Conservation (phyloP, 2,888 invertebrate species). For the Athalia cordata region DNA sequence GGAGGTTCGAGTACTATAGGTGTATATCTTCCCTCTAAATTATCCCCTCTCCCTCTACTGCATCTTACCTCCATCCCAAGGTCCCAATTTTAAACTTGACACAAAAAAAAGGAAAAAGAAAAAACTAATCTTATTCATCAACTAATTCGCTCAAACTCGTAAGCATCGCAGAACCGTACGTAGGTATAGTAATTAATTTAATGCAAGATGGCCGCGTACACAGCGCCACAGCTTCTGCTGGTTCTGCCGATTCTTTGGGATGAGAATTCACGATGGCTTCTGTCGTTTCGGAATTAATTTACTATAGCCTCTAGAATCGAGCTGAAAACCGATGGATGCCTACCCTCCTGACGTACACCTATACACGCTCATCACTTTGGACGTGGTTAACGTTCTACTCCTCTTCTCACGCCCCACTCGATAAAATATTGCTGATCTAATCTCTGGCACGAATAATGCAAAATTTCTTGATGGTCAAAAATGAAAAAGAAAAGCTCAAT, state of each 20-base stretch:
- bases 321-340: not conserved
- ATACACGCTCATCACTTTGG: not conserved
- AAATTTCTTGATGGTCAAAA: too few relatives aligned
- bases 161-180: not conserved
- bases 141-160: not conserved
- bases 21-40: too few relatives aligned
- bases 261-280: conserved; percentile 31
- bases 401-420: not conserved
- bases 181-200: conserved; percentile 18
- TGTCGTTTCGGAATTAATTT: conserved; percentile 30
- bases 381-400: not conserved
- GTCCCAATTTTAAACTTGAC: not conserved
- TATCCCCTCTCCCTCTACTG: too few relatives aligned
- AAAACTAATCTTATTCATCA: not conserved
- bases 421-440: too few relatives aligned
- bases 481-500: too few relatives aligned
- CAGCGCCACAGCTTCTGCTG: not conserved
- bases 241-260: not conserved
- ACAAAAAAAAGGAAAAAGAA: not conserved
- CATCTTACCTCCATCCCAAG: not conserved
- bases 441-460: too few relatives aligned
- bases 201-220: conserved; percentile 21
- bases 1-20: conserved; percentile 15
- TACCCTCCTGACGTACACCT: not conserved
- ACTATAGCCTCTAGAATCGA: not conserved